A percentile compares a stretch with the other conserved stretches of the same genome.
Conservation (phyloP, 2,888 invertebrate genomes). For the Brachyptera putata region DNA sequence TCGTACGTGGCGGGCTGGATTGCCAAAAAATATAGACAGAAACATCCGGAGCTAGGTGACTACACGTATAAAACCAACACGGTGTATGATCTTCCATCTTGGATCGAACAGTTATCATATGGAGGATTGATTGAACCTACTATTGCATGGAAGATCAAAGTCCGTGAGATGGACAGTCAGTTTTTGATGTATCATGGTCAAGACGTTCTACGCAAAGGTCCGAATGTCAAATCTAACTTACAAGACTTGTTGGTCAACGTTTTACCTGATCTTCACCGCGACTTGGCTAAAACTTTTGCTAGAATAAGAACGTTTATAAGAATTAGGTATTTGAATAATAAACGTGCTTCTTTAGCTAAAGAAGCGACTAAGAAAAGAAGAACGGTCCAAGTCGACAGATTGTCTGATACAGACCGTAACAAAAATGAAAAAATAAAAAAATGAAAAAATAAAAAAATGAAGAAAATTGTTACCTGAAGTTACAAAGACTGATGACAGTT, state of each 20-base stretch:
- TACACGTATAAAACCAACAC: slow-evolving; percentile 25
- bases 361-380: background rate
- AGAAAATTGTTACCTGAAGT: background rate
- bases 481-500: no score
- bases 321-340: slow-evolving; percentile 27
- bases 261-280: background rate
- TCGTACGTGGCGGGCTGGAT: slow-evolving; percentile 32
- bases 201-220: slow-evolving; percentile 1
- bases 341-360: background rate
- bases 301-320: slow-evolving; percentile 28
- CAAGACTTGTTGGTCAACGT: slow-evolving; percentile 1
- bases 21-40: slow-evolving; percentile 29
- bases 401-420: background rate
- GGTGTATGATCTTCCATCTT: slow-evolving; percentile 30
- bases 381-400: background rate
- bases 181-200: slow-evolving; percentile 27
- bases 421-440: background rate
- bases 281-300: slow-evolving; percentile 23
- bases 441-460: background rate
- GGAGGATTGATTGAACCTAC: slow-evolving; percentile 33
- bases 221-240: slow-evolving; percentile 8
- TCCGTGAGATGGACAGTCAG: slow-evolving; percentile 29
- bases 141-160: slow-evolving; percentile 23
- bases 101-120: slow-evolving; percentile 31
- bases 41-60: slow-evolving; percentile 29